phyloP scores from a whole-genome alignment of 2,797 vertebrate genomes.

The Artibeus jamaicensis region DNA sequence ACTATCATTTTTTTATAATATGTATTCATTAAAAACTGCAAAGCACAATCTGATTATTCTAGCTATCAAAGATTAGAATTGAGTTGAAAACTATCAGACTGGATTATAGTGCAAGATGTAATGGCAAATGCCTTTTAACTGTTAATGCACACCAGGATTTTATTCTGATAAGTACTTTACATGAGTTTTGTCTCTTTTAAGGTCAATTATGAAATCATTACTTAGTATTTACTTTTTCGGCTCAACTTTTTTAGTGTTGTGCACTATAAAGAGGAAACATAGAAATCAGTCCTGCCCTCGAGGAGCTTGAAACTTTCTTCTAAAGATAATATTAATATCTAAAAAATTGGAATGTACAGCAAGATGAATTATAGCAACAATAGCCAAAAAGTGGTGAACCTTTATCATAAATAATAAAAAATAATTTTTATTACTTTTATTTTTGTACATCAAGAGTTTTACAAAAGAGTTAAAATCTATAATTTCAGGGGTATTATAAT shows the following conservation, averaged over 20 bases:
- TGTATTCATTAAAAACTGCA: not conserved
- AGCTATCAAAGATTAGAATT: not conserved
- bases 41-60: not conserved
- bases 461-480: not conserved
- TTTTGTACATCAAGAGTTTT: not conserved
- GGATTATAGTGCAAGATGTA: not conserved
- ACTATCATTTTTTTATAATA: not conserved
- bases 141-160: not conserved
- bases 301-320: not conserved
- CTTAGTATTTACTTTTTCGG: not conserved
- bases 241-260: not conserved
- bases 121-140: not conserved
- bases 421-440: not conserved
- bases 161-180: not conserved
- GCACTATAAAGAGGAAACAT: not conserved
- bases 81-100: not conserved
- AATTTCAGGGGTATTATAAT: not conserved
- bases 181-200: not conserved
- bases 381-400: not conserved
- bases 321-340: not conserved
- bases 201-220: not conserved
- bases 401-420: not conserved
- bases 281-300: not conserved
- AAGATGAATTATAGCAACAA: not conserved
- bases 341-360: not conserved